phyloP scores from a whole-genome alignment of 2,888 invertebrate genomes.

The Amiota minor region DNA sequence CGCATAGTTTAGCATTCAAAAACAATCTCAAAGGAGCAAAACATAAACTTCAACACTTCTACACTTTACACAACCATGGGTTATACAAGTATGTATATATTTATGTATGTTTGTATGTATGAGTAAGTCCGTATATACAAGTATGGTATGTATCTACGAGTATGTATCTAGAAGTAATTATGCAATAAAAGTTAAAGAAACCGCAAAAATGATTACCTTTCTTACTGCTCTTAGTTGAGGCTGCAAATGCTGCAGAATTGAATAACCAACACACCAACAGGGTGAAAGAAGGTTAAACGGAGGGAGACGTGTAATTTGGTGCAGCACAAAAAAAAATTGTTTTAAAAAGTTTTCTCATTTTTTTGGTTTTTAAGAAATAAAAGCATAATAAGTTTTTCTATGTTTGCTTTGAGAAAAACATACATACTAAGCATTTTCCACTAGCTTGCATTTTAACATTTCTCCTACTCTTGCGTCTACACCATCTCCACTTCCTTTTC shows the following conservation, averaged over 20 bases:
- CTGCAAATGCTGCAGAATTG: too few relatives aligned
- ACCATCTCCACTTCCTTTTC: not conserved
- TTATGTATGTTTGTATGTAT: not conserved
- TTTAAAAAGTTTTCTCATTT: too few relatives aligned
- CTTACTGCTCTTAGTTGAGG: not conserved
- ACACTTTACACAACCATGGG: not conserved
- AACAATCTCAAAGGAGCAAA: not conserved
- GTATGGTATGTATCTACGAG: too few relatives aligned
- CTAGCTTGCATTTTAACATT: not conserved
- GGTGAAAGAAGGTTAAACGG: too few relatives aligned
- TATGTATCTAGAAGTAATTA: constrained; percentile 41
- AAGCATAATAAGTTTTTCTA: too few relatives aligned
- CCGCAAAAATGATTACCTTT: constrained; percentile 50
- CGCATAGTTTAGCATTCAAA: constrained; percentile 17
- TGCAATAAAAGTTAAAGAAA: constrained; percentile 58
- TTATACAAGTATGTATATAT: constrained; percentile 13
- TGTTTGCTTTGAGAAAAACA: too few relatives aligned
- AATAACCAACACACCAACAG: too few relatives aligned
- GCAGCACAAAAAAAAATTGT: too few relatives aligned
- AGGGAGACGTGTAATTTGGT: too few relatives aligned
- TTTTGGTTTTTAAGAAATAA: too few relatives aligned
- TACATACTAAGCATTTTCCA: too few relatives aligned
- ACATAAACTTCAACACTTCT: too few relatives aligned
- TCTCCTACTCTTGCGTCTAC: not conserved
- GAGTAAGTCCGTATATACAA: not conserved